Percentiles rank a stretch among this genome's conserved stretches.
Conservation (phyloP, 2,797 vertebrate species). For the Chromobotia macracanthus region DNA sequence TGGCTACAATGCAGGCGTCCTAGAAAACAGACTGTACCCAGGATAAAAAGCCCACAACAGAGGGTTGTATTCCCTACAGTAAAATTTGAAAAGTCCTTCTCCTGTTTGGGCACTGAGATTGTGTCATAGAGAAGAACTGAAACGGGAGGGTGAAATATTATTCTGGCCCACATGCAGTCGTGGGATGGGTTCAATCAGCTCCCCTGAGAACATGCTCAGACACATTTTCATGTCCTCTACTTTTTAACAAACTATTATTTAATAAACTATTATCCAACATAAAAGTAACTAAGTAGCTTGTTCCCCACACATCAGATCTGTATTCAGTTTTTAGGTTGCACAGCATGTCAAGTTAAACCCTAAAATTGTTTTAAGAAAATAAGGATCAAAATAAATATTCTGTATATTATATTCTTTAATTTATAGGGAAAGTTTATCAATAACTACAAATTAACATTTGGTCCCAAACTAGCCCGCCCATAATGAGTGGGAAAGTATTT, state of each 20-base stretch:
- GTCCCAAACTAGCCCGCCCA: not conserved
- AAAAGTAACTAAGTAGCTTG: not conserved
- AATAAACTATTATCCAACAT: not conserved
- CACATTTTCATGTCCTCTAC: not conserved
- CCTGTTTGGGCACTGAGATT: slow-evolving; percentile 15
- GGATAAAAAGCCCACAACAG: slow-evolving; percentile 42
- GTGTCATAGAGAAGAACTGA: slow-evolving; percentile 21
- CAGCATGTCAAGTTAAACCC: not conserved
- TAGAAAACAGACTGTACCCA: slow-evolving; percentile 58
- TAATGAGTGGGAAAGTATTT: not conserved
- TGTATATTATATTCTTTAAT: too few relatives aligned
- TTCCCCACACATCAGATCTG: not conserved
- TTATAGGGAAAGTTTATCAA: not conserved
- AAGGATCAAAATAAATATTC: not conserved
- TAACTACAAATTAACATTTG: not conserved
- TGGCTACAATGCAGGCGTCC: slow-evolving; percentile 47
- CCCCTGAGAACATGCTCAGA: slow-evolving; percentile 2
- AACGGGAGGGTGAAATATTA: not conserved
- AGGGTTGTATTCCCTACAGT: slow-evolving; percentile 42
- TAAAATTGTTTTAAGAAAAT: not conserved
- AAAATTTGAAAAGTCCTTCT: slow-evolving; percentile 32
- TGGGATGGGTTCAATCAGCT: not conserved
- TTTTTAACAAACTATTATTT: not conserved
- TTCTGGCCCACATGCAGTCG: slow-evolving; percentile 33
- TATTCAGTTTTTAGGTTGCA: not conserved